A percentile compares a stretch with the other conserved stretches of the same genome.
Conservation (phyloP, 1,140 invertebrate species). For the Drosophila erecta region DNA sequence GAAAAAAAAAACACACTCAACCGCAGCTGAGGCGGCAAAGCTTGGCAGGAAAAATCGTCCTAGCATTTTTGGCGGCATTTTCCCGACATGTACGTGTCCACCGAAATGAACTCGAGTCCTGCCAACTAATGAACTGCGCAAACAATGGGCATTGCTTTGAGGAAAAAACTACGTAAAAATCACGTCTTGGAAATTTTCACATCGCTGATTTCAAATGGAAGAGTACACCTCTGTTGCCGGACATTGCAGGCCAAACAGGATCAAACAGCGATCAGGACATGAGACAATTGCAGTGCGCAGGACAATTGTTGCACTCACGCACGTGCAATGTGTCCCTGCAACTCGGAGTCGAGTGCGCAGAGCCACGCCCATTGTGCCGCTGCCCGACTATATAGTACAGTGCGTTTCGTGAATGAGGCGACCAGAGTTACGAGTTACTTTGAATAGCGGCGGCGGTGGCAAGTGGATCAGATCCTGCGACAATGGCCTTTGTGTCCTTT, state of each 20-base stretch:
- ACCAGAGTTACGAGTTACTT: slow-evolving; percentile 67
- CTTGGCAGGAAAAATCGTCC: slow-evolving; percentile 28
- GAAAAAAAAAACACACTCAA: slow-evolving; percentile 45
- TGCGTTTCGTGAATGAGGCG: slow-evolving; percentile 58
- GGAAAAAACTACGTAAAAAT: slow-evolving; percentile 40
- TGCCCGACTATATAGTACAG: slow-evolving; percentile 16
- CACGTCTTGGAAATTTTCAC: slow-evolving; percentile 72
- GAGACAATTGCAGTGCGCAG: slow-evolving; percentile 70
- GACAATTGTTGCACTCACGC: slow-evolving; percentile 69
- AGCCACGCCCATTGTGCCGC: slow-evolving; percentile 49
- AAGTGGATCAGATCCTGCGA: slow-evolving; percentile 51
- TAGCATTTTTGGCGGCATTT: slow-evolving; percentile 61
- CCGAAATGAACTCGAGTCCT: slow-evolving; percentile 34
- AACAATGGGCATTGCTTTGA: slow-evolving; percentile 52
- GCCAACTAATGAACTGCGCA: slow-evolving; percentile 70
- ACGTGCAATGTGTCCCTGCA: slow-evolving; percentile 54
- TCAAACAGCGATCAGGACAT: slow-evolving; percentile 47
- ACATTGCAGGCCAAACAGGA: slow-evolving; percentile 29
- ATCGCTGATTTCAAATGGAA: slow-evolving; percentile 64
- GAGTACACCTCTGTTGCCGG: slow-evolving; percentile 11
- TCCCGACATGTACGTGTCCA: slow-evolving; percentile 57
- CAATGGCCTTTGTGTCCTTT: slow-evolving; percentile 51
- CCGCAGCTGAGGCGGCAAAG: slow-evolving; percentile 68
- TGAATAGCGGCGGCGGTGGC: slow-evolving; percentile 61
- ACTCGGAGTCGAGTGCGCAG: slow-evolving; percentile 48